Base-by-base conservation (phyloP, 37 sponge, comb jelly and placozoan genomes). In the Eunapius fragilis region DNA sequence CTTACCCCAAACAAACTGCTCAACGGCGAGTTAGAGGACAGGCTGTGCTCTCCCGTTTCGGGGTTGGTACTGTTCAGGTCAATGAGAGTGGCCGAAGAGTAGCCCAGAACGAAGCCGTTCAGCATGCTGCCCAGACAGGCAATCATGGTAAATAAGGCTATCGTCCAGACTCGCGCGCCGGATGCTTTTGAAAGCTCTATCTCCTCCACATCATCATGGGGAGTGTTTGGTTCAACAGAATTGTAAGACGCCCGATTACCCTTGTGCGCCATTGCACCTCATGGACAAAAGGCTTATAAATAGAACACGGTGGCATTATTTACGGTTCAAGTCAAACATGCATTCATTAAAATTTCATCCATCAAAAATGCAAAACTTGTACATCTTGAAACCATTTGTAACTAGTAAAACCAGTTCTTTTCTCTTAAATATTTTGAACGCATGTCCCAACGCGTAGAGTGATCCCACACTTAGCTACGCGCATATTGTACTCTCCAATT, bases 81-180 rank as follows among this genome's bases (percentile, higher is more conserved):
- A 25, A 32, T 45, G 14, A 92, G 35, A 19, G 79, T 50, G 9
- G 84, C 58, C 2, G 92, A 87, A 13, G 88, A 84, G 85, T 71
- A 92, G 31, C 83, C 85, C 13, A 92, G 70, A 0, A 45, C 50
- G 72, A 88, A 68, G 25, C 92, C 92, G 67, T 27, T 78, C 41
- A 67, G 27, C 25, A 88, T 47, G 19, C 85, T 50, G 0, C 85
- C 88, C n/a, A 87, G 4, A 70, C 88, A 87, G 12, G 82, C 92
- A 17, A 80, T 71, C 35, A 87, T 50, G 24, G 85, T 38, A 83
- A 79, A 92, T 28, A 67, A 5, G 37, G 80, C 70, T 41, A 89
- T 80, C 22, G 68, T 72, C 71, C 49, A 79, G 31, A 84, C 58
- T 49, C 89, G 37, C 31, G 78, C 84, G 28, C 25, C 58, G 14